Percentiles rank a stretch among this genome's conserved stretches.
These are phyloP conservation scores for Gallinago jamesoni DNA, from an alignment of 2,113 vertebrate species.

Conservation along the genomic window DNA sequence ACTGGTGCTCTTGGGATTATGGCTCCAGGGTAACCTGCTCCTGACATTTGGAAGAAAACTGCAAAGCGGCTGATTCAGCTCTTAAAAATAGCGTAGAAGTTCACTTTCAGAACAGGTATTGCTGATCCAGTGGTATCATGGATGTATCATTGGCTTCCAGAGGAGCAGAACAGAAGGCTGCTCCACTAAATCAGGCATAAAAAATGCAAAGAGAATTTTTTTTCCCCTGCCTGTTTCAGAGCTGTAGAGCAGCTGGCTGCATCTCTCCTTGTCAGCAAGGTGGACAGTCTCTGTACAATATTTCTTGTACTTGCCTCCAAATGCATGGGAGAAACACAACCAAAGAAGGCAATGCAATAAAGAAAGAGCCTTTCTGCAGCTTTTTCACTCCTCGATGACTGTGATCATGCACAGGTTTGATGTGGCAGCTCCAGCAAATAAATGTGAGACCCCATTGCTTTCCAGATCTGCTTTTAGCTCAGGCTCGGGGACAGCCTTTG, in stretches of 20 bases:
- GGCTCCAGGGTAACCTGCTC: not conserved
- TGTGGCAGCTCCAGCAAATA: not conserved
- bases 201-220: not conserved
- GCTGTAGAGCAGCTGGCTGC: not conserved
- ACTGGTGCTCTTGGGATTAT: not conserved
- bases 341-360: not conserved
- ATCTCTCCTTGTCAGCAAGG: not conserved
- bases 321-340: not conserved
- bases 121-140: not conserved
- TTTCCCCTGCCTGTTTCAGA: not conserved
- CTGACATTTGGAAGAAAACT: not conserved
- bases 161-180: conserved; percentile 8
- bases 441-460: not conserved
- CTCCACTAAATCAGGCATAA: not conserved
- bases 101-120: not conserved
- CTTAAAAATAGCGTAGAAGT: not conserved
- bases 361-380: not conserved
- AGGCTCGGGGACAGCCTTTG: not conserved
- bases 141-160: not conserved
- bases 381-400: not conserved
- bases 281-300: not conserved
- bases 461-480: not conserved
- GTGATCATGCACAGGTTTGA: not conserved
- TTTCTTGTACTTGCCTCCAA: not conserved
- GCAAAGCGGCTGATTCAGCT: not conserved